Percentiles rank a stretch among this genome's conserved stretches.
phyloP scores from a whole-genome alignment of 2,797 vertebrate genomes.

The Darevskia nairensis region DNA sequence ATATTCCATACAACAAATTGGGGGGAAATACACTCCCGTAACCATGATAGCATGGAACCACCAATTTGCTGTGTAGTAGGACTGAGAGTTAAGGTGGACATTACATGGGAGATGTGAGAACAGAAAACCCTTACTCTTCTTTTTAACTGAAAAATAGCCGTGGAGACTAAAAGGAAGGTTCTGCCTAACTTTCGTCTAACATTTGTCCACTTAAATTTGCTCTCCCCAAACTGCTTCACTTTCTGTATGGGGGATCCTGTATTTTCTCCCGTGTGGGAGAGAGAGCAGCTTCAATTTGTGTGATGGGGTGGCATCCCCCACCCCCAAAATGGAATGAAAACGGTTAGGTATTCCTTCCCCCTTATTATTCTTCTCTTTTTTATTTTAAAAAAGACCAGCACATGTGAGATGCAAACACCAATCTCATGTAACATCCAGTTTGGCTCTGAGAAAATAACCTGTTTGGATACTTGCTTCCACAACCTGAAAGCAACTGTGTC shows the following conservation, averaged over 20 bases:
- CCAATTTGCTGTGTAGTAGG: too few species aligned
- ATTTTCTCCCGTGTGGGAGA: neutral
- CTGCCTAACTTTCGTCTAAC: neutral
- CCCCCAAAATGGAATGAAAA: neutral
- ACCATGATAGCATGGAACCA: too few species aligned
- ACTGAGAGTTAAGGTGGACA: neutral
- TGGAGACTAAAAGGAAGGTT: neutral
- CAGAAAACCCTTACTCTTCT: neutral
- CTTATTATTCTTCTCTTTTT: neutral
- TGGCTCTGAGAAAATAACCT: neutral
- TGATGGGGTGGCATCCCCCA: neutral
- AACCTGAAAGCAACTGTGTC: neutral
- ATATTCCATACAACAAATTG: too few species aligned
- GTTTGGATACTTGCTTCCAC: neutral
- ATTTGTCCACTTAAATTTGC: neutral
- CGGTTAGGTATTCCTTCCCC: neutral
- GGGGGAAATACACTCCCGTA: too few species aligned
- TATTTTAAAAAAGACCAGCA: neutral
- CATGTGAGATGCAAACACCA: neutral
- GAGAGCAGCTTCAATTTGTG: neutral
- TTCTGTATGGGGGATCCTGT: neutral
- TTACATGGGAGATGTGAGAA: neutral
- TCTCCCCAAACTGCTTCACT: neutral
- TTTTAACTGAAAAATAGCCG: neutral
- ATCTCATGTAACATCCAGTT: neutral